These are phyloP conservation scores for Rotaria sp. DNA, from an alignment of 2,888 invertebrate genomes.

Conservation along the genomic window DNA sequence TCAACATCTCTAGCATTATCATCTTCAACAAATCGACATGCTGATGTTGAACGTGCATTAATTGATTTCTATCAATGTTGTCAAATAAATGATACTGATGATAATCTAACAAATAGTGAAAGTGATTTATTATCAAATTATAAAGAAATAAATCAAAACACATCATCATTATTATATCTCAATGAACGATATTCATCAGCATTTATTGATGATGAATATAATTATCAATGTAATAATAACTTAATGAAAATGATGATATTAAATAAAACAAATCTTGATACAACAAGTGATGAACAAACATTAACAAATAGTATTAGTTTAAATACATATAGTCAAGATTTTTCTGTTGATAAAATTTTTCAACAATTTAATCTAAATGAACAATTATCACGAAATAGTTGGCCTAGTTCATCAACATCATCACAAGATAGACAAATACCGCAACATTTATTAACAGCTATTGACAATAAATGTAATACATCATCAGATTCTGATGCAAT, in stretches of 20 bases:
- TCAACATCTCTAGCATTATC: not conserved
- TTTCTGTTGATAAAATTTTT: not conserved
- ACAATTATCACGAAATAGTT: not conserved
- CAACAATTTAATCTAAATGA: not conserved
- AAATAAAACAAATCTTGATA: constrained; percentile 4
- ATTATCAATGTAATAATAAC: not conserved
- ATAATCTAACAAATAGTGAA: not conserved
- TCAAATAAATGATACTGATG: not conserved
- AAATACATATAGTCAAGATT: constrained; percentile 10
- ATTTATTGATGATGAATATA: constrained; percentile 5
- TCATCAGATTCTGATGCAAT: constrained; percentile 16
- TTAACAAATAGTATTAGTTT: constrained; percentile 8
- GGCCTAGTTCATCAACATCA: not conserved
- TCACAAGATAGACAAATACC: not conserved
- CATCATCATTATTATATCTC: not conserved
- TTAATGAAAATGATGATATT: not conserved
- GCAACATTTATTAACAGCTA: not conserved
- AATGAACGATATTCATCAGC: constrained; percentile 31
- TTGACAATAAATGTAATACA: not conserved
- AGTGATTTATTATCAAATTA: not conserved
- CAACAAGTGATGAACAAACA: constrained; percentile 7
- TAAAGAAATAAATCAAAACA: not conserved
- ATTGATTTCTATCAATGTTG: constrained; percentile 25
- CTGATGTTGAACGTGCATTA: not conserved
- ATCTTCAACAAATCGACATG: not conserved